A percentile compares a stretch with the other conserved stretches of the same genome.
phyloP scores from a whole-genome alignment of 1,140 invertebrate genomes.

The Drosophila sproati region DNA sequence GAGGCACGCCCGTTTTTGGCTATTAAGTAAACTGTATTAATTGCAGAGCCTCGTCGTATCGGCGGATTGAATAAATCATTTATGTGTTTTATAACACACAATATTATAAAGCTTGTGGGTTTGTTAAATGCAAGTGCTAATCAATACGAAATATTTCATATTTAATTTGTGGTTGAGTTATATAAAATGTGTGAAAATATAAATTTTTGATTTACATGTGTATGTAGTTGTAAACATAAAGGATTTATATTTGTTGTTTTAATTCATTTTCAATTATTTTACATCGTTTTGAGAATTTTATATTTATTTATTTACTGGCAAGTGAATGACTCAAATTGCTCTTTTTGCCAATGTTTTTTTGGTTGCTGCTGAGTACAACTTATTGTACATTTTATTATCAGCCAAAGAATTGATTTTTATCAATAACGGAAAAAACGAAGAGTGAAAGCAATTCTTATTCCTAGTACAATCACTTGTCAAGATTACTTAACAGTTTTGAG shows the following conservation, averaged over 20 bases:
- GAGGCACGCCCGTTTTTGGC: not conserved
- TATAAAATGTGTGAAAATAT: not conserved
- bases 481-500: slow-evolving; percentile 2
- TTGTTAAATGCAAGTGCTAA: slow-evolving; percentile 5
- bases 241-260: not conserved
- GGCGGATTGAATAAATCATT: slow-evolving; percentile 29
- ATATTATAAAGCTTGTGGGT: slow-evolving; percentile 14
- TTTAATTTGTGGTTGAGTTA: slow-evolving; percentile 8
- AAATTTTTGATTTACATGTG: not conserved
- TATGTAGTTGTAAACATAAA: not conserved
- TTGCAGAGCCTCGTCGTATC: slow-evolving; percentile 10
- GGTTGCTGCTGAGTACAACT: too few relatives aligned
- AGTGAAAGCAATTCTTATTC: not conserved
- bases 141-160: slow-evolving; percentile 7
- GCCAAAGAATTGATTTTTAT: too few relatives aligned
- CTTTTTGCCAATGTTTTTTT: too few relatives aligned
- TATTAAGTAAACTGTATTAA: slow-evolving; percentile 7
- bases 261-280: not conserved
- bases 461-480: not conserved
- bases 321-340: not conserved
- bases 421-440: too few relatives aligned
- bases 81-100: slow-evolving; percentile 11
- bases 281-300: not conserved
- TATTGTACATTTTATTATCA: too few relatives aligned
- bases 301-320: not conserved